Evolutionary conservation across 2,113 vertebrate species (phyloP), one percentile per base, ranked within the genome.

Genomic region (Anarrhichthys ocellatus): DNA sequence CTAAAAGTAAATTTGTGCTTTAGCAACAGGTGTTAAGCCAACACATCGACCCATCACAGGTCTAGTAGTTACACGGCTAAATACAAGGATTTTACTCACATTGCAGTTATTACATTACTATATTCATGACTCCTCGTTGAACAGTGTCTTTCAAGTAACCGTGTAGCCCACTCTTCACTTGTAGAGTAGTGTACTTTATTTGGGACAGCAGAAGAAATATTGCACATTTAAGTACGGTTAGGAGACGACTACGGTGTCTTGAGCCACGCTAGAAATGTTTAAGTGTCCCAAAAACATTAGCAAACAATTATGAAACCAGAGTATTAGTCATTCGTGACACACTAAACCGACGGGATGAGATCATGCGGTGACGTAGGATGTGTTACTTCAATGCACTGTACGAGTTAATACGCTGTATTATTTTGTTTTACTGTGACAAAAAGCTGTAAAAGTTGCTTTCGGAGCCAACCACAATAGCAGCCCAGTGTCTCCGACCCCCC

Each of bases 1-100:
- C 46, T 56, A 64, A 22, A 5, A 42, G 1, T 50, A 14, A n/a
- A 65, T 61, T 40, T 20, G 18, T 29, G 54, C 15, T 76, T 50
- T 18, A 72, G 83, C 91, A 94, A 94, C 92, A 94, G 87, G 90
- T 93, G 83, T 62, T 74, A 17, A 32, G 0, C 8, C 3, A 64
- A 1, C 8, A 69, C 36, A 62, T 58, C 0, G 73, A 58, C 8
- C 29, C 2, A 20, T 58, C 22, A 32, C n/a, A 65, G 46, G 9
- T 64, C 40, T 58, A 0, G 6, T n/a, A 42, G 3, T 20, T 18
- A 46, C 4, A 50, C n/a, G 1, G 11, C 13, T 34, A 29, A 54
- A 58, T 6, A 56, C 10, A 70, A 18, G 2, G 20, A 36, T 9
- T 34, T 70, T 2, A n/a, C 1, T 22, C n/a, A n/a, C 4, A 32